Evolutionary conservation across 2,797 vertebrate genomes (phyloP).

Genomic region (Amphiprion clarkii): DNA sequence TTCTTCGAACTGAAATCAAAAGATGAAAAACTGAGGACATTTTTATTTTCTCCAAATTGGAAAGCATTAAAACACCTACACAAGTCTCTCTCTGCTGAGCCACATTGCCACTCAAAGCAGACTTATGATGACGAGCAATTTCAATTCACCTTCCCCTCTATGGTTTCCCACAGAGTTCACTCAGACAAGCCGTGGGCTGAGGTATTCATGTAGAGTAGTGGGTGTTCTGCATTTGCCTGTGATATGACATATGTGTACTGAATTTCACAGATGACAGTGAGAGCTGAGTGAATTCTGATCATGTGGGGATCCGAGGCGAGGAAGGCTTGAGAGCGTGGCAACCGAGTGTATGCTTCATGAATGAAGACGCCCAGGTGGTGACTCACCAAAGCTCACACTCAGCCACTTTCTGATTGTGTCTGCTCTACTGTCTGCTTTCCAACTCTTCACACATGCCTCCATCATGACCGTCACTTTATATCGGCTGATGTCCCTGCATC

Average conservation of each 20-base stretch:
- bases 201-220: background rate
- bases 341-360: background rate
- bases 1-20: background rate
- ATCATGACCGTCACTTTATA: background rate
- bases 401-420: background rate
- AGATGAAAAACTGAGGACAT: background rate
- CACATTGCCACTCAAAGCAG: background rate
- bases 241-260: background rate
- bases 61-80: background rate
- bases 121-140: background rate
- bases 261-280: background rate
- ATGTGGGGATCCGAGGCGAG: background rate
- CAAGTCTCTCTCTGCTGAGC: background rate
- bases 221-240: background rate
- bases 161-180: background rate
- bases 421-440: background rate
- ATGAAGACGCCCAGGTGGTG: constrained; percentile 5
- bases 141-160: background rate
- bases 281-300: constrained; percentile 6
- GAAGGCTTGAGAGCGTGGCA: background rate
- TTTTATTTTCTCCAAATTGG: background rate
- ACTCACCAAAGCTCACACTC: constrained; percentile 5
- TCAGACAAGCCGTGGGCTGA: background rate
- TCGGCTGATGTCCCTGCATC: background rate
- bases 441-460: background rate